These are phyloP conservation scores for Ceratosolen solmsi DNA, from an alignment of 1,140 invertebrate genomes.

Conservation along the genomic window DNA sequence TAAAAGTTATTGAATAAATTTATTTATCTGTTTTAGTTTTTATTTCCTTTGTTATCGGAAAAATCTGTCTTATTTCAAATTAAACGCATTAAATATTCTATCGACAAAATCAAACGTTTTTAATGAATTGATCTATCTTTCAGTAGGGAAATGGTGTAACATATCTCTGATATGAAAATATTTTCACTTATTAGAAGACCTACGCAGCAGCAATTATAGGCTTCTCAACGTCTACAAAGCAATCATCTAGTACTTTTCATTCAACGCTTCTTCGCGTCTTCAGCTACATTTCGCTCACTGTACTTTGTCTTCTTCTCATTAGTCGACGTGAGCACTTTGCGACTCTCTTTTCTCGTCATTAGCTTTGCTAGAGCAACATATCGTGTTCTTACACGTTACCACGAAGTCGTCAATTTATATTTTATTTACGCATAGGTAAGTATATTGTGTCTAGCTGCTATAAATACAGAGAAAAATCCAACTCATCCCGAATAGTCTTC, in stretches of 20 bases:
- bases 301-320: constrained; percentile 4
- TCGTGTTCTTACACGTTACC: not conserved
- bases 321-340: not conserved
- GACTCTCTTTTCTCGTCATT: not conserved
- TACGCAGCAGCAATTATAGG: not conserved
- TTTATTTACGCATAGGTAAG: not conserved
- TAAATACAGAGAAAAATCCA: constrained; percentile 13
- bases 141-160: no score
- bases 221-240: not conserved
- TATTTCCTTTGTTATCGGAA: no score
- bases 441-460: not conserved
- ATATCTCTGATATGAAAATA: not conserved
- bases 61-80: no score
- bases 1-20: no score
- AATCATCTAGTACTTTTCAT: not conserved
- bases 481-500: not conserved
- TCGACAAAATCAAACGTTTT: no score
- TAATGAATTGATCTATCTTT: no score
- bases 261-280: not conserved
- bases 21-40: no score
- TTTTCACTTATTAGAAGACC: not conserved
- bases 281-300: not conserved
- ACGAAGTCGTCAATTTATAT: not conserved
- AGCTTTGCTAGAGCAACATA: not conserved
- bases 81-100: no score